Evolutionary conservation across 2,888 invertebrate genomes (phyloP).

Genomic region (Trissolcus brochymenae): DNA sequence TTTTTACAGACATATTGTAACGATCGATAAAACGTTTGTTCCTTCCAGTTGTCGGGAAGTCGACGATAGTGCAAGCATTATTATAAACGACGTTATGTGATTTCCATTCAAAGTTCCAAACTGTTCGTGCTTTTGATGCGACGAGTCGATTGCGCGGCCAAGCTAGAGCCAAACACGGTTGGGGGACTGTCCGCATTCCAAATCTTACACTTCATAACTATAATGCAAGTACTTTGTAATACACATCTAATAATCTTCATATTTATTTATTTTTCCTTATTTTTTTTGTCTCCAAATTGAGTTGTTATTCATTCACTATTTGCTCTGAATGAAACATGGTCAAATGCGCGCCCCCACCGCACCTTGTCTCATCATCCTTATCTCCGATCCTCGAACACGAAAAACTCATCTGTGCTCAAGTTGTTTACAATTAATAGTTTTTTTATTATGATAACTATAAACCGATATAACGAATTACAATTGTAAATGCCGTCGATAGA

Average conservation of each 20-base stretch:
- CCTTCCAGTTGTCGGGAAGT: slow-evolving; percentile 43
- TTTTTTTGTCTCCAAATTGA: not conserved
- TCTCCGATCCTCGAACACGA: slow-evolving; percentile 50
- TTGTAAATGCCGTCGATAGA: slow-evolving; percentile 60
- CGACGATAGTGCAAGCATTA: slow-evolving; percentile 37
- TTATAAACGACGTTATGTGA: slow-evolving; percentile 31
- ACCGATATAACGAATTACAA: slow-evolving; percentile 61
- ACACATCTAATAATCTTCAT: too few species aligned
- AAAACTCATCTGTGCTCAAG: slow-evolving; percentile 72
- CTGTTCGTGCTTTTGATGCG: slow-evolving; percentile 42
- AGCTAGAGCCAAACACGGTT: slow-evolving; percentile 36
- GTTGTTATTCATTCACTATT: not conserved
- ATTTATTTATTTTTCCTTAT: not conserved
- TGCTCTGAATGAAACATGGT: not conserved
- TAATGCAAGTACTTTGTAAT: not conserved
- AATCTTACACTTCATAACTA: not conserved
- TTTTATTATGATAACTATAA: slow-evolving; percentile 64
- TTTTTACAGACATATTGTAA: slow-evolving; percentile 21
- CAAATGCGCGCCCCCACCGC: slow-evolving; percentile 37
- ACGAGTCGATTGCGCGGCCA: slow-evolving; percentile 39
- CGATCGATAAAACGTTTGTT: slow-evolving; percentile 28
- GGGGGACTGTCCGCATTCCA: slow-evolving; percentile 23
- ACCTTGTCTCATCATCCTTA: slow-evolving; percentile 41
- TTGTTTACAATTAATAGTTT: slow-evolving; percentile 73
- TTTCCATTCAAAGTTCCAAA: slow-evolving; percentile 44